Evolutionary conservation across 2,797 vertebrate species (phyloP), one percentile per base, ranked within the genome.

Genomic region (Pangasius sanitwongsei): DNA sequence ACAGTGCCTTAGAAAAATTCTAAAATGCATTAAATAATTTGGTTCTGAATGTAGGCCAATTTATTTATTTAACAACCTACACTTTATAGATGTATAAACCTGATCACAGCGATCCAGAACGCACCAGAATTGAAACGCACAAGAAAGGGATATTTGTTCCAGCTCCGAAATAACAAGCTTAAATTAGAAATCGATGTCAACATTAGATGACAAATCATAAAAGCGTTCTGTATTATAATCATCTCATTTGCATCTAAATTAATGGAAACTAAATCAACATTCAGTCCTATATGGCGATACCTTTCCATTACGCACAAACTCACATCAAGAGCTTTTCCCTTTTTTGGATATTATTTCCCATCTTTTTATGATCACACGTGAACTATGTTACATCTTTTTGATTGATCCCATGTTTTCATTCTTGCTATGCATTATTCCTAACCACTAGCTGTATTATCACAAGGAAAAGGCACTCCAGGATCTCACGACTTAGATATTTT

Each of bases 241-340:
- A 31, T 53, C 4, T 13, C 6, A 13, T 34, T 55, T 37, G 44
- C 48, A 69, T 85, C 48, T 12, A 13, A 34, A 53, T 34, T 0
- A 55, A 53, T 65, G 37, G 50, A 44, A 44, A 83, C 34, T 13
- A 83, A 83, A 61, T 59, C 55, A 59, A 0, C 7, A 31, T 44
- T 23, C 61, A 50, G 6, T 12, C 31, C 31, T 53, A 12, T 70
- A 34, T 7, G 18, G 2, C 8, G 4, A 70, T 13, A 85, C 48
- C n/a, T 70, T 70, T 53, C 63, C 63, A 85, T 69, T 85, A 55
- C 48, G 83, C 83, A 85, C 48, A 55, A 55, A 37, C n/a, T 18
- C 37, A 11, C 28, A 48, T 53, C 59, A 31, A 44, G 0, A 63
- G 11, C 6, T 41, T 28, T 25, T 31, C n/a, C 7, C 13, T 18